A percentile compares a stretch with the other conserved stretches of the same genome.
Conservation (phyloP, 2,888 invertebrate species). For the Crossocerus cetratus region DNA sequence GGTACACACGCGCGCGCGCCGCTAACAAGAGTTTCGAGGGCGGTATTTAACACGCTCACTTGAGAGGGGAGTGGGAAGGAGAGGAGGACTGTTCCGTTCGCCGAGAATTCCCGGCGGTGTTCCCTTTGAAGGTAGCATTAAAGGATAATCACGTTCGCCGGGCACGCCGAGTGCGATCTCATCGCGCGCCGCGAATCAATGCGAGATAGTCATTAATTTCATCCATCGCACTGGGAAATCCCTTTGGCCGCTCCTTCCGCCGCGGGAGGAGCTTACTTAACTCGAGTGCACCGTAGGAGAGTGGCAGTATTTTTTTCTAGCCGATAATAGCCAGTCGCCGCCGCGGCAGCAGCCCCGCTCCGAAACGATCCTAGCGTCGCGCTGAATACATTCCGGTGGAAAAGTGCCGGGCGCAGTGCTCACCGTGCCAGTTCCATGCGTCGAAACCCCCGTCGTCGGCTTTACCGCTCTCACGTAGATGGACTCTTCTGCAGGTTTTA, state of each 20-base stretch:
- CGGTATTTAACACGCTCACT: background rate
- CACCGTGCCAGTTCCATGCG: slow-evolving; percentile 28
- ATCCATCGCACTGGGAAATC: background rate
- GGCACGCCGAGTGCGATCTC: background rate
- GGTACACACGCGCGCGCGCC: slow-evolving; percentile 6
- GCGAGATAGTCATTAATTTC: background rate
- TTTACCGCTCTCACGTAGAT: slow-evolving; percentile 35
- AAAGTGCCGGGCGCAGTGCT: slow-evolving; percentile 5
- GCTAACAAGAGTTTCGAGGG: slow-evolving; percentile 3
- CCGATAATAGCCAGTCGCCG: background rate
- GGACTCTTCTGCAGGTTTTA: slow-evolving; percentile 52
- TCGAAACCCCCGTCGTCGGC: slow-evolving; percentile 34
- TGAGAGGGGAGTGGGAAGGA: background rate
- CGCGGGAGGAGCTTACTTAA: background rate
- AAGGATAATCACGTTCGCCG: background rate
- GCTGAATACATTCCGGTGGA: slow-evolving; percentile 18
- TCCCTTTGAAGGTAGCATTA: background rate
- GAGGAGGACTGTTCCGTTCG: background rate
- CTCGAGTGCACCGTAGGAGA: background rate
- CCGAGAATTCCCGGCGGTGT: background rate
- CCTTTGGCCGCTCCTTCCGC: background rate
- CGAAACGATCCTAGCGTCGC: slow-evolving; percentile 7
- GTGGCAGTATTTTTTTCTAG: slow-evolving; percentile 9
- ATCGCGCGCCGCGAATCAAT: background rate
- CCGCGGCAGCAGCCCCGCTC: background rate